These are phyloP conservation scores for Cetonia aurata DNA, from an alignment of 2,888 invertebrate genomes.

Conservation along the genomic window DNA sequence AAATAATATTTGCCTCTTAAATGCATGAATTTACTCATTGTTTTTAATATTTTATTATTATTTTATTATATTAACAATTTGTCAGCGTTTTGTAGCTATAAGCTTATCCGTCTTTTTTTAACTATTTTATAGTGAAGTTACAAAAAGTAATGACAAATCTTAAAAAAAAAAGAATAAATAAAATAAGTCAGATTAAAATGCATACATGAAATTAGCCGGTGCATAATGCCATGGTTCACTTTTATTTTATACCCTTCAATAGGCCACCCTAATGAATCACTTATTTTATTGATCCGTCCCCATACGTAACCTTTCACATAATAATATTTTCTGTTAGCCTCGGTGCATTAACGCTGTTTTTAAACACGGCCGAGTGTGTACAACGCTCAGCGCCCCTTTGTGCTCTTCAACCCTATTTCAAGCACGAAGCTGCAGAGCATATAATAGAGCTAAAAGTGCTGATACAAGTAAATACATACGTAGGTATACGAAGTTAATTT, in stretches of 20 bases:
- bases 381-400: slow-evolving; percentile 53
- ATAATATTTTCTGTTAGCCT: slow-evolving; percentile 49
- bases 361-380: slow-evolving; percentile 55
- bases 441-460: slow-evolving; percentile 50
- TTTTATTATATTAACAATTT: no score
- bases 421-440: slow-evolving; percentile 51
- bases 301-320: slow-evolving; percentile 36
- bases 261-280: slow-evolving; percentile 3
- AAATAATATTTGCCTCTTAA: no score
- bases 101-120: no score
- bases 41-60: no score
- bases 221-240: no score
- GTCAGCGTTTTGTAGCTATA: no score
- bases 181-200: no score
- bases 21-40: no score
- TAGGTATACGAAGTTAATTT: slow-evolving; percentile 49
- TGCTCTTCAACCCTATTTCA: slow-evolving; percentile 52
- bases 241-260: slow-evolving; percentile 5
- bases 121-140: no score
- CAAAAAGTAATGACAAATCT: no score
- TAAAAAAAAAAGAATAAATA: no score
- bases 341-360: slow-evolving; percentile 55
- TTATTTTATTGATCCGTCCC: slow-evolving; percentile 35
- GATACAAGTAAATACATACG: slow-evolving; percentile 51
- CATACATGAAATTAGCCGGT: no score